phyloP scores from a whole-genome alignment of 2,797 vertebrate genomes.

The Pogonophryne albipinna region DNA sequence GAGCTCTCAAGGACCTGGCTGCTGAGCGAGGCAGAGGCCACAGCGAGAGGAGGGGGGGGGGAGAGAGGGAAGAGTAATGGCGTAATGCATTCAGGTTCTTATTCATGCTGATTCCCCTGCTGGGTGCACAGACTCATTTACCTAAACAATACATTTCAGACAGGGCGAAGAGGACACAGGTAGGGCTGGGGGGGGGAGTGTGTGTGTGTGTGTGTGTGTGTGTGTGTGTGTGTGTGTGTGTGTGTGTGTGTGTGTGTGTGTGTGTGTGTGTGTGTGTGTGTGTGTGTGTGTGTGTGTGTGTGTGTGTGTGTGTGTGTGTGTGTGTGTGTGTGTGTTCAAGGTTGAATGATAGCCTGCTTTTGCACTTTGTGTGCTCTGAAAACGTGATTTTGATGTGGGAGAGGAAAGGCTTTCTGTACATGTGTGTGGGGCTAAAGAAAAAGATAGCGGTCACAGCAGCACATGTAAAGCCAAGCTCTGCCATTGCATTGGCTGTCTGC shows the following conservation, averaged over 20 bases:
- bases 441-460: slow-evolving; percentile 19
- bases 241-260: slow-evolving; percentile 29
- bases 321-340: slow-evolving; percentile 16
- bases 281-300: slow-evolving; percentile 21
- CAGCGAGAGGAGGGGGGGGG: slow-evolving; percentile 37
- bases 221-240: slow-evolving; percentile 25
- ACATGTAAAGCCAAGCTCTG: slow-evolving; percentile 12
- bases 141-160: slow-evolving; percentile 80
- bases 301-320: slow-evolving; percentile 30
- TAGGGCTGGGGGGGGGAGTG: slow-evolving; percentile 39
- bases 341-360: slow-evolving; percentile 46
- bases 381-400: not conserved
- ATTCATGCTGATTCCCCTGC: slow-evolving; percentile 78
- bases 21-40: slow-evolving; percentile 72
- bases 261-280: slow-evolving; percentile 24
- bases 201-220: no score
- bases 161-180: slow-evolving; percentile 75
- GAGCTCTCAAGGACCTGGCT: slow-evolving; percentile 80
- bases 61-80: slow-evolving; percentile 64
- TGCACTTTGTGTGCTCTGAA: slow-evolving; percentile 38
- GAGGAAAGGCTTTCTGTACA: slow-evolving; percentile 19
- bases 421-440: slow-evolving; percentile 17
- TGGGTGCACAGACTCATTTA: slow-evolving; percentile 78
- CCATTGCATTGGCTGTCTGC: slow-evolving; percentile 52
- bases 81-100: slow-evolving; percentile 77